Evolutionary conservation across 1,140 invertebrate species (phyloP).

Genomic region (Dryas iulia): DNA sequence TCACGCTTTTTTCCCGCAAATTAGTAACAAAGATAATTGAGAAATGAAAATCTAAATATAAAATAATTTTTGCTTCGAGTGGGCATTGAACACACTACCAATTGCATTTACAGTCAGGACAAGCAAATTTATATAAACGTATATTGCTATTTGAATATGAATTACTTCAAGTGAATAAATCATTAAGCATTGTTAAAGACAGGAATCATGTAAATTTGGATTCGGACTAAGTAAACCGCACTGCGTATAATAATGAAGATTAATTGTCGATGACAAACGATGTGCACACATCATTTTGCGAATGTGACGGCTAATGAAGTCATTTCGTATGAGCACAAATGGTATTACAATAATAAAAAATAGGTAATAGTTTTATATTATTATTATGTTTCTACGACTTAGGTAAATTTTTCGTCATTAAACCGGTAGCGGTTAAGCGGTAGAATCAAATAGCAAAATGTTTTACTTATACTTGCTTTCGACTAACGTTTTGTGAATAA

Average conservation of each 20-base stretch:
- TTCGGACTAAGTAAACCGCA: constrained; percentile 39
- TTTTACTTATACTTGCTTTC: no score
- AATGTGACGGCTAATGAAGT: constrained; percentile 21
- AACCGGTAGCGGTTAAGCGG: no score
- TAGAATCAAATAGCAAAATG: no score
- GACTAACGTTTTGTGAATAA: no score
- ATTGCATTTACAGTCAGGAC: background rate
- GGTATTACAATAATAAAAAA: background rate
- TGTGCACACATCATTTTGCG: constrained; percentile 20
- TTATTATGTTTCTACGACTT: no score
- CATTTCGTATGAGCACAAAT: background rate
- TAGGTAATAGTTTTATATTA: no score
- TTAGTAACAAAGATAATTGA: no score
- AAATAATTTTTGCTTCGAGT: no score
- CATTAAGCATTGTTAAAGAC: constrained; percentile 1
- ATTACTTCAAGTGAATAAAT: background rate
- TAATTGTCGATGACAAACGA: constrained; percentile 49
- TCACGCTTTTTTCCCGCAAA: no score
- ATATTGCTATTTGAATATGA: background rate
- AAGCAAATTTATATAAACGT: background rate
- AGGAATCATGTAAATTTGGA: constrained; percentile 1
- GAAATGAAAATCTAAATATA: no score
- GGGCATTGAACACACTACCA: background rate
- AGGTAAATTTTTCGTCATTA: no score
- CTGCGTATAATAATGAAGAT: constrained; percentile 60